phyloP scores from a whole-genome alignment of 2,113 vertebrate species.

The Bucco capensis region DNA sequence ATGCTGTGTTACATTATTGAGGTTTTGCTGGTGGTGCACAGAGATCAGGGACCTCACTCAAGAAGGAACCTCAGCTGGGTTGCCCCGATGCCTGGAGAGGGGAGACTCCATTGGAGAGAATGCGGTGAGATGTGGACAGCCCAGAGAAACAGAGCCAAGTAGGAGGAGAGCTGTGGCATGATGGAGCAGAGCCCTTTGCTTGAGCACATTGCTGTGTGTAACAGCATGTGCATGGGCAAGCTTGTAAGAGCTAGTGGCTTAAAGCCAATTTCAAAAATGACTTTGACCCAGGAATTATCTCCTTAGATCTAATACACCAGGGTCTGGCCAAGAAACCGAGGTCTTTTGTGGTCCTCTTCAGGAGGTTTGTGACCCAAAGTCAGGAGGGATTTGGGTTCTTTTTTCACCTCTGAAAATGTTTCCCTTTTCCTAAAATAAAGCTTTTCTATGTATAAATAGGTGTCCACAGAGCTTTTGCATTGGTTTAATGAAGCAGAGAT shows the following conservation, averaged over 20 bases:
- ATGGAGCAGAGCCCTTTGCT: background rate
- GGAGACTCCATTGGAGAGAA: background rate
- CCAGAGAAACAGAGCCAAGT: background rate
- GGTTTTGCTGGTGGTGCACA: background rate
- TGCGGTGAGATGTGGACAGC: fast-evolving
- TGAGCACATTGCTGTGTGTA: fast-evolving
- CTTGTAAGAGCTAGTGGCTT: background rate
- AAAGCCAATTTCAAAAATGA: background rate
- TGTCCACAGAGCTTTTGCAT: background rate
- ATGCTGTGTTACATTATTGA: background rate
- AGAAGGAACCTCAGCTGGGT: background rate
- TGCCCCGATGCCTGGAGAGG: background rate
- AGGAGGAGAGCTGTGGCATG: background rate
- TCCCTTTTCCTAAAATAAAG: background rate
- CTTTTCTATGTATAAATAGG: background rate
- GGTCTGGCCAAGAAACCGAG: background rate
- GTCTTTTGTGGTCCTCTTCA: background rate
- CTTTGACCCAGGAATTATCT: background rate
- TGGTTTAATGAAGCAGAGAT: background rate
- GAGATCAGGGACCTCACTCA: background rate
- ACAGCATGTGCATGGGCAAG: background rate
- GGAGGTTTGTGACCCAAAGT: background rate
- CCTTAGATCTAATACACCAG: background rate
- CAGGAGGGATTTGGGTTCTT: background rate
- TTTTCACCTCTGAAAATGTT: background rate